These are phyloP conservation scores for Drosophila bocki DNA, from an alignment of 1,140 invertebrate species.

Conservation along the genomic window DNA sequence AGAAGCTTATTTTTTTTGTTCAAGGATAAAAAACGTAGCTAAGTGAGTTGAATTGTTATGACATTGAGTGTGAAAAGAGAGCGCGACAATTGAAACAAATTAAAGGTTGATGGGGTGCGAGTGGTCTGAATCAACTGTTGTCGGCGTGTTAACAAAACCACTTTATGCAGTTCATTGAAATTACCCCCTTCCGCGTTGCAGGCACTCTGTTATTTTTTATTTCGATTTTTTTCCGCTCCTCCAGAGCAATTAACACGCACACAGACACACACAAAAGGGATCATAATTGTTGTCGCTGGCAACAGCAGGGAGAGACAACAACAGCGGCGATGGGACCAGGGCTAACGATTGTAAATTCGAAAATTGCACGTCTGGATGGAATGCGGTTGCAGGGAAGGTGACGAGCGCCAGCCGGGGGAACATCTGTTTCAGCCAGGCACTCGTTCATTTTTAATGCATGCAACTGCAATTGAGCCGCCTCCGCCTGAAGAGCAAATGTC, in stretches of 20 bases:
- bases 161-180: slow-evolving; percentile 55
- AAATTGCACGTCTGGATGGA: slow-evolving; percentile 26
- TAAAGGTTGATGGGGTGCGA: slow-evolving; percentile 34
- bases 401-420: slow-evolving; percentile 8
- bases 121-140: slow-evolving; percentile 32
- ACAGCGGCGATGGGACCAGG: slow-evolving; percentile 7
- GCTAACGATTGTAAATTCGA: slow-evolving; percentile 58
- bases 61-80: slow-evolving; percentile 27
- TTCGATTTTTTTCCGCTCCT: slow-evolving; percentile 33
- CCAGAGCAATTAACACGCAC: slow-evolving; percentile 41
- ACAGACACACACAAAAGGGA: slow-evolving; percentile 14
- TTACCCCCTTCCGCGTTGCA: slow-evolving; percentile 2
- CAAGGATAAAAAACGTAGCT: slow-evolving; percentile 3
- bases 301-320: slow-evolving; percentile 31
- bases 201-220: slow-evolving; percentile 19
- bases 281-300: slow-evolving; percentile 55
- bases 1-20: not conserved
- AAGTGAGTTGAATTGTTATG: slow-evolving; percentile 49
- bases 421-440: slow-evolving; percentile 44
- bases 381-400: slow-evolving; percentile 21
- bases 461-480: slow-evolving; percentile 45
- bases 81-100: slow-evolving; percentile 42
- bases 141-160: slow-evolving; percentile 52
- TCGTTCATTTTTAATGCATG: slow-evolving; percentile 56
- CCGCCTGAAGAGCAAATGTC: slow-evolving; percentile 36